Percentiles rank a stretch among this genome's conserved stretches.
Evolutionary conservation across 2,113 vertebrate genomes (phyloP).

Genomic region (Heterotilapia buettikoferi): DNA sequence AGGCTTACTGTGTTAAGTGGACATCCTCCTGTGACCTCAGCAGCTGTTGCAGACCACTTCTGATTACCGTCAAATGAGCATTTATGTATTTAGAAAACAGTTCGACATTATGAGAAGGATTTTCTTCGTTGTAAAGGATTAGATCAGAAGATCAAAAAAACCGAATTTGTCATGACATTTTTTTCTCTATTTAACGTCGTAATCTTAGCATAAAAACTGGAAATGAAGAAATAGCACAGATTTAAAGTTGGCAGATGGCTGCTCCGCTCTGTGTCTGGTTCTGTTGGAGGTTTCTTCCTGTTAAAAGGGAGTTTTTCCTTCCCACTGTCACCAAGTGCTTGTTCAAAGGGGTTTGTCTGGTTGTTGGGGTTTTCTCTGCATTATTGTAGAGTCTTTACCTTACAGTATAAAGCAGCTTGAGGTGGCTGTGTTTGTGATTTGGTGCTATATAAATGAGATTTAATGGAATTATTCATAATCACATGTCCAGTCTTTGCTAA

Average conservation of each 20-base stretch:
- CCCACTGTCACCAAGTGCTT: background rate
- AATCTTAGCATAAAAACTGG: background rate
- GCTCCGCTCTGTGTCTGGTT: background rate
- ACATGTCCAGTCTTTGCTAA: background rate
- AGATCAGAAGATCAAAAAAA: background rate
- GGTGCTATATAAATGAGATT: background rate
- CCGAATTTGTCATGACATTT: fast-evolving
- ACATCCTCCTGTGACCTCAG: constrained; percentile 39
- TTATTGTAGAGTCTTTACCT: background rate
- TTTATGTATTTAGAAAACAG: background rate
- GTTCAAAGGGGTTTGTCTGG: background rate
- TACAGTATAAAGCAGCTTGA: background rate
- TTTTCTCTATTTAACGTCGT: background rate
- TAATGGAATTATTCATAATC: background rate
- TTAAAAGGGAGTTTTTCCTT: background rate
- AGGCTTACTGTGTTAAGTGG: constrained; percentile 26
- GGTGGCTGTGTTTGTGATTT: background rate
- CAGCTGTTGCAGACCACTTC: background rate
- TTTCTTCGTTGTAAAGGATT: background rate
- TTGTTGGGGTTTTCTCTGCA: background rate
- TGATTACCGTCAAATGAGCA: background rate
- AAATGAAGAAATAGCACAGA: background rate
- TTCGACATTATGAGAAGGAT: background rate
- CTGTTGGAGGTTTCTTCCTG: background rate
- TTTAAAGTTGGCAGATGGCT: background rate